Evolutionary conservation across 2,797 vertebrate species (phyloP), one percentile per base, ranked within the genome.

Genomic region (Neosalanx taihuensis): DNA sequence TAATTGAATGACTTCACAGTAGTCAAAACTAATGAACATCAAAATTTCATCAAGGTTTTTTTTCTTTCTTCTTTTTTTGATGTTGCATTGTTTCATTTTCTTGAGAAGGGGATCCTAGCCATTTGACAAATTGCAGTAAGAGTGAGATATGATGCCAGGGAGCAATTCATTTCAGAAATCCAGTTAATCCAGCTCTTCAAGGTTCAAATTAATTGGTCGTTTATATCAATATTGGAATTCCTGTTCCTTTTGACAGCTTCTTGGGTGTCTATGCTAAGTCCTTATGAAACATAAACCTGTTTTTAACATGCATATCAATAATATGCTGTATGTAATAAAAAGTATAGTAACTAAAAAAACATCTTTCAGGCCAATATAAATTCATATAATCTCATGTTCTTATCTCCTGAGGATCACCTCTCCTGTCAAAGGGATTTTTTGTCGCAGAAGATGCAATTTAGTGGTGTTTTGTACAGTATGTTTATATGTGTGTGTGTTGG

Each of bases 21-120:
- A 71, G 76, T 49, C 65, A 29, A 69, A 74, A 26, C 37, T 72
- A 80, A 82, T 79, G 72, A 69, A 74, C 77, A 73, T 69, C 41
- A 80, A 59, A 64, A 46, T 83, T 64, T 72, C 0, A 76, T 70
- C 68, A 73, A 65, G 41, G 41, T 46, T 46, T 46, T 13, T 46
- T 41, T 41, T 10, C 23, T 12, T 12, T 41, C 3, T 41, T 12
- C 10, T 41, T 41, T 46, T 12, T 20, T 26, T 26, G 23, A 1
- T 26, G 23, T 26, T 60, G 53, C 46, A 71, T 64, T 64, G 58
- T 67, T 71, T 81, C 77, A 20, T 75, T 73, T 68, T 70, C 63
- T 70, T 15, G 23, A 58, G 5, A 46, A 60, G 63, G 76, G 68
- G 23, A 59, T 58, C 30, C 23, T 57, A 35, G 18, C 31, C 13